These are phyloP conservation scores for Oncorhynchus tshawytscha DNA, from an alignment of 2,113 vertebrate species.

Conservation along the genomic window DNA sequence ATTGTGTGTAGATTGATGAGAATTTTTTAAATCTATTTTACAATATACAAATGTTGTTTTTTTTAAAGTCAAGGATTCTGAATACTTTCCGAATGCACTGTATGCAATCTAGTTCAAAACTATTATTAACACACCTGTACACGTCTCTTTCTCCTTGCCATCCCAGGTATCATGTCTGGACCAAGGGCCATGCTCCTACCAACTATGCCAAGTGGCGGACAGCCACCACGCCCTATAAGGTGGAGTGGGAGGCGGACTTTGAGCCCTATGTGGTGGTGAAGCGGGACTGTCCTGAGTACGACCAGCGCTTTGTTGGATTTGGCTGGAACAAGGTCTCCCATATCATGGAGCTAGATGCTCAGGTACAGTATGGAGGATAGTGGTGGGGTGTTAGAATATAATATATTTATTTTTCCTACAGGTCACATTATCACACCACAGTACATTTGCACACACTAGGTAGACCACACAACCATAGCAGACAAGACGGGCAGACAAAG, in stretches of 20 bases:
- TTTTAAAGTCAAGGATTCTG: no score
- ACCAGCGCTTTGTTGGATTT: constrained; percentile 93
- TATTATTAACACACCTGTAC: background rate
- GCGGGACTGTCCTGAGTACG: constrained; percentile 88
- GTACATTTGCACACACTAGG: background rate
- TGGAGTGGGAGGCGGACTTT: constrained; percentile 91
- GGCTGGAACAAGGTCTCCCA: constrained; percentile 99
- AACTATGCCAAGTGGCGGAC: constrained; percentile 93
- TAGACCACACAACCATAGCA: no score
- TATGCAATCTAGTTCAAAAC: background rate
- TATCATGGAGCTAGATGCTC: constrained; percentile 91
- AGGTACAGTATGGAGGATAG: constrained; percentile 72
- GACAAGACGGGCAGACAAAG: no score
- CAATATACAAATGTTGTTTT: no score
- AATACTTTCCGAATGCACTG: no score
- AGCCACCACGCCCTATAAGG: constrained; percentile 83
- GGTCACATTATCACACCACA: background rate
- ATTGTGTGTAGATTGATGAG: no score
- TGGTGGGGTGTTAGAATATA: background rate
- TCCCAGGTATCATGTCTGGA: constrained; percentile 91
- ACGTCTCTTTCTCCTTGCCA: background rate
- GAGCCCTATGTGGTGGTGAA: constrained; percentile 95
- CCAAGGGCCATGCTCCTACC: constrained; percentile 87
- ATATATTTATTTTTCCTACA: no score
- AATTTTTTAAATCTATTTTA: no score